phyloP scores from a whole-genome alignment of 35 echinoderm and acorn worm genomes.

The Eucidaris tribuloides region DNA sequence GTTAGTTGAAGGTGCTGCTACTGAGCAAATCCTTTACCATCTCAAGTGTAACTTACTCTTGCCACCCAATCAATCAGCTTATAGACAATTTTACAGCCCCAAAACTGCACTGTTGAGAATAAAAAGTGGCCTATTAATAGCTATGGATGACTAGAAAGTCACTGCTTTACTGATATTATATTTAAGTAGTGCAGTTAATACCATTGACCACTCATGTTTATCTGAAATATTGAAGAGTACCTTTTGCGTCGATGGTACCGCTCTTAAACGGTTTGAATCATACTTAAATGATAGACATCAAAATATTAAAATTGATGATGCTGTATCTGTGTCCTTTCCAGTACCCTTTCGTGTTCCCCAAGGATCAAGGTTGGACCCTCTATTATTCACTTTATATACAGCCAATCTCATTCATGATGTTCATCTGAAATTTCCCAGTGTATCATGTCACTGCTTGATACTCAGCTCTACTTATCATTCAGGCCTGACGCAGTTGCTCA shows the following conservation, averaged over 20 bases:
- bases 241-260: background rate
- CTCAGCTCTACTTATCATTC: background rate
- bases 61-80: background rate
- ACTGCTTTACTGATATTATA: background rate
- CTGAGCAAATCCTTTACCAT: background rate
- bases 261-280: background rate
- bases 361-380: background rate
- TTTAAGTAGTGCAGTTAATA: background rate
- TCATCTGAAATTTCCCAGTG: background rate
- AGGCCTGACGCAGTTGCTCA: too few species aligned
- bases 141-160: too few species aligned
- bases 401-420: background rate
- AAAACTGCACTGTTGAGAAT: constrained; percentile 1
- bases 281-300: background rate
- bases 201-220: background rate
- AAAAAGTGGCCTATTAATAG: background rate
- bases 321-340: background rate
- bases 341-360: background rate
- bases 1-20: background rate
- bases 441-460: background rate
- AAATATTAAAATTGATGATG: too few species aligned
- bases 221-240: background rate
- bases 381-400: background rate
- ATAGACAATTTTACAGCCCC: background rate
- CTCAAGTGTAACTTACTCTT: background rate